phyloP scores from a whole-genome alignment of 2,113 vertebrate genomes.

The Podocnemis expansa region DNA sequence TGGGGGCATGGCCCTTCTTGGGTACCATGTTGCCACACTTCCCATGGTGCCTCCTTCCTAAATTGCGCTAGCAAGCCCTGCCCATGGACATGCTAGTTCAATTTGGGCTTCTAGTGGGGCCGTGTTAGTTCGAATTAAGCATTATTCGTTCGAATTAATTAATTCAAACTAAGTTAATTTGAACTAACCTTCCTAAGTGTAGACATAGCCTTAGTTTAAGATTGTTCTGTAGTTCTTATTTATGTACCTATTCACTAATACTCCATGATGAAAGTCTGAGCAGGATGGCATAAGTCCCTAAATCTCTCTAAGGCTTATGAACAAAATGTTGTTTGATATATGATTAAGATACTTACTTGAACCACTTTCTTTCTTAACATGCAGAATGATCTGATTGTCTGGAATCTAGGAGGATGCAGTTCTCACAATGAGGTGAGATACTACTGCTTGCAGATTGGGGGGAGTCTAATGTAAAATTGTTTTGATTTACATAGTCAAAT shows the following conservation, averaged over 20 bases:
- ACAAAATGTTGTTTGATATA: neutral
- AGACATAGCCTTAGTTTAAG: neutral
- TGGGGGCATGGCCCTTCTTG: too few species aligned
- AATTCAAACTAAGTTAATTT: too few species aligned
- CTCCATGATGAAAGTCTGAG: neutral
- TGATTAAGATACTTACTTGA: neutral
- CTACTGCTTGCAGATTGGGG: neutral
- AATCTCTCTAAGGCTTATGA: neutral
- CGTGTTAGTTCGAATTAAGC: too few species aligned
- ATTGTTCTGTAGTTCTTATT: neutral
- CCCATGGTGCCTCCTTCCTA: too few species aligned
- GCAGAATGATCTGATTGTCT: conserved; percentile 69
- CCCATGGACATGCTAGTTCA: too few species aligned
- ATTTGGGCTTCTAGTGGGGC: too few species aligned
- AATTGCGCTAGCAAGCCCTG: too few species aligned
- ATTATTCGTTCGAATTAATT: too few species aligned
- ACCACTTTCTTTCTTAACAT: neutral
- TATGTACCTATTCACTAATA: neutral
- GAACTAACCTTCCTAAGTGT: too few species aligned
- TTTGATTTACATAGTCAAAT: neutral
- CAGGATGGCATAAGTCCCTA: neutral
- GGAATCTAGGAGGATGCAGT: conserved; percentile 69
- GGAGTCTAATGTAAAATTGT: neutral
- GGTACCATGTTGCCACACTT: too few species aligned
- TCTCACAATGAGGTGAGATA: conserved; percentile 75